A percentile compares a stretch with the other conserved stretches of the same genome.
Conservation (phyloP, 2,113 vertebrate species). For the Vulpes lagopus region DNA sequence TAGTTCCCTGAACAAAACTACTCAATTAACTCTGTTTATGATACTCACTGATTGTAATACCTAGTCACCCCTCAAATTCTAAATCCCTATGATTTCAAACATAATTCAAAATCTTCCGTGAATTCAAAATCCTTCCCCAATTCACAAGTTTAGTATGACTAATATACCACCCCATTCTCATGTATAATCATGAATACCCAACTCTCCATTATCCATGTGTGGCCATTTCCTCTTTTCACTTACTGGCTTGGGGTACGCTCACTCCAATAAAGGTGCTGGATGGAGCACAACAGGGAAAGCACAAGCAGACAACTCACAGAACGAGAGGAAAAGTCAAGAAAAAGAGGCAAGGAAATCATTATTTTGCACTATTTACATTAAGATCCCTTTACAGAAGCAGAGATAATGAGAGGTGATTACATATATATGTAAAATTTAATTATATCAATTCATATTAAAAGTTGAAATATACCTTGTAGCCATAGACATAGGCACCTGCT, state of each 20-base stretch:
- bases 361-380: neutral
- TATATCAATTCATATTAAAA: conserved; percentile 59
- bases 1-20: conserved; percentile 49
- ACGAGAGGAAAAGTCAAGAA: conserved; percentile 38
- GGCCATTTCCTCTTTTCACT: neutral
- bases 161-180: neutral
- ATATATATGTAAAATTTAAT: neutral
- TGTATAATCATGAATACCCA: conserved; percentile 20
- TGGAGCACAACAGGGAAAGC: neutral
- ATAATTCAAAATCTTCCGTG: conserved; percentile 51
- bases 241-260: neutral
- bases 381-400: neutral
- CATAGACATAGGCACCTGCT: conserved; percentile 8
- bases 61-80: conserved; percentile 10
- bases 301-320: conserved; percentile 10
- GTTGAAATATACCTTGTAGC: neutral
- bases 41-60: conserved; percentile 14
- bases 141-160: conserved; percentile 29
- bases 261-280: conserved; percentile 43
- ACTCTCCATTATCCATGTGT: neutral
- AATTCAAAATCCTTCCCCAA: neutral
- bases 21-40: conserved; percentile 7
- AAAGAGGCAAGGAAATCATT: conserved; percentile 21
- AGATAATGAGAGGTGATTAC: neutral
- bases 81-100: conserved; percentile 53